Percentiles rank a stretch among this genome's conserved stretches.
These are phyloP conservation scores for Clarias platycephalus DNA, from an alignment of 2,797 vertebrate species.

Conservation along the genomic window DNA sequence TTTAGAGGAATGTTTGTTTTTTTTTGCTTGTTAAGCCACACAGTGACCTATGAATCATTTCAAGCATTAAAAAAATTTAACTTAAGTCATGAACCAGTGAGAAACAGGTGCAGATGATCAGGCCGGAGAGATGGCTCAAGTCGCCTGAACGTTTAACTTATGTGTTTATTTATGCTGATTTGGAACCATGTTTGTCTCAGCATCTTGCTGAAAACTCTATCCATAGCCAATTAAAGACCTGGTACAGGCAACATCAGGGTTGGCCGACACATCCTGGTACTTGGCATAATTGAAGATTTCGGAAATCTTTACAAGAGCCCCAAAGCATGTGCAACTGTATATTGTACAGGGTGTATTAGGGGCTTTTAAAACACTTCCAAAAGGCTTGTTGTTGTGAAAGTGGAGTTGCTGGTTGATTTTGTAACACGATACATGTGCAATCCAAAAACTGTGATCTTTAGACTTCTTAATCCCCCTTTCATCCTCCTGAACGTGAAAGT, in stretches of 20 bases:
- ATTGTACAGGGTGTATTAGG: background rate
- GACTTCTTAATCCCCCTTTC: background rate
- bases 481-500: background rate
- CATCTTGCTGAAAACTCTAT: background rate
- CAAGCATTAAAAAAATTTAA: too few species aligned
- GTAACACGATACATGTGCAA: background rate
- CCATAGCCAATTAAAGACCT: background rate
- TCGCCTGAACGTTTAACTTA: too few species aligned
- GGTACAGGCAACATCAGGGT: background rate
- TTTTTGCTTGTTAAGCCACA: too few species aligned
- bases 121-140: too few species aligned
- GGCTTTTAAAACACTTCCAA: background rate
- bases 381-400: background rate
- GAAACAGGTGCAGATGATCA: too few species aligned
- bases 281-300: background rate
- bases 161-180: background rate
- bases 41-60: too few species aligned
- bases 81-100: too few species aligned
- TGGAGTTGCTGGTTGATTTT: background rate
- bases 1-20: too few species aligned
- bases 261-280: background rate
- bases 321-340: background rate
- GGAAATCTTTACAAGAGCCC: background rate
- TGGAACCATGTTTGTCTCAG: background rate
- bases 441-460: background rate